A percentile compares a stretch with the other conserved stretches of the same genome.
Evolutionary conservation across 2,888 invertebrate genomes (phyloP).

Genomic region (Chironomus tentans): DNA sequence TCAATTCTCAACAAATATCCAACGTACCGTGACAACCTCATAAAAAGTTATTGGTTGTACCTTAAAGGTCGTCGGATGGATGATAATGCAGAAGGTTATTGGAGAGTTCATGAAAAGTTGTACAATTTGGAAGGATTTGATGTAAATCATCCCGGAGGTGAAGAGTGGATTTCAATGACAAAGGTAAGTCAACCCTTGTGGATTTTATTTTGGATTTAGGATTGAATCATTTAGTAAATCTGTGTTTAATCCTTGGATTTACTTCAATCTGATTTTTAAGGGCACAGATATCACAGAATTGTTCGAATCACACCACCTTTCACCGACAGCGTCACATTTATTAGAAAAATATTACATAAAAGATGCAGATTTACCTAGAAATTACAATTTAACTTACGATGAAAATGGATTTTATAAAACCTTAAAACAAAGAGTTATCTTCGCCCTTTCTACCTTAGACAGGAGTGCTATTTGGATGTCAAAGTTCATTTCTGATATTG

Average conservation of each 20-base stretch:
- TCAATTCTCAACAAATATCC: slow-evolving; percentile 39
- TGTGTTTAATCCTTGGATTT: too few relatives aligned
- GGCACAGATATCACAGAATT: slow-evolving; percentile 75
- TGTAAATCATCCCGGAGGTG: slow-evolving; percentile 75
- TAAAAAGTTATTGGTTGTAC: slow-evolving; percentile 45
- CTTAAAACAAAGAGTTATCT: slow-evolving; percentile 51
- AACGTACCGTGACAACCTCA: slow-evolving; percentile 36
- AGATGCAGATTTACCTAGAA: slow-evolving; percentile 53
- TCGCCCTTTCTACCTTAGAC: slow-evolving; percentile 49
- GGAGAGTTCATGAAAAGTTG: slow-evolving; percentile 65
- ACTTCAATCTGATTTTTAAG: slow-evolving; percentile 37
- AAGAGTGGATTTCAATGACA: slow-evolving; percentile 61
- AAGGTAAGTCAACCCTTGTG: slow-evolving; percentile 45
- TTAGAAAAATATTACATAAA: slow-evolving; percentile 57
- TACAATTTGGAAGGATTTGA: slow-evolving; percentile 79
- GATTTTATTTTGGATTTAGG: too few relatives aligned
- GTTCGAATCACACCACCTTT: slow-evolving; percentile 65
- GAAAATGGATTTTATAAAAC: slow-evolving; percentile 65
- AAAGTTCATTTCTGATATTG: background rate
- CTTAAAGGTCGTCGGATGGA: slow-evolving; percentile 53
- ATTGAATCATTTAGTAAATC: too few relatives aligned
- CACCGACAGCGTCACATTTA: slow-evolving; percentile 47
- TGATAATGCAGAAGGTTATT: slow-evolving; percentile 66
- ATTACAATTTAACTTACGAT: slow-evolving; percentile 58
- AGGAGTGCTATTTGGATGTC: slow-evolving; percentile 33